Evolutionary conservation across 2,888 invertebrate genomes (phyloP), one percentile per base, ranked within the genome.

Genomic region (Serrognathus titanus): DNA sequence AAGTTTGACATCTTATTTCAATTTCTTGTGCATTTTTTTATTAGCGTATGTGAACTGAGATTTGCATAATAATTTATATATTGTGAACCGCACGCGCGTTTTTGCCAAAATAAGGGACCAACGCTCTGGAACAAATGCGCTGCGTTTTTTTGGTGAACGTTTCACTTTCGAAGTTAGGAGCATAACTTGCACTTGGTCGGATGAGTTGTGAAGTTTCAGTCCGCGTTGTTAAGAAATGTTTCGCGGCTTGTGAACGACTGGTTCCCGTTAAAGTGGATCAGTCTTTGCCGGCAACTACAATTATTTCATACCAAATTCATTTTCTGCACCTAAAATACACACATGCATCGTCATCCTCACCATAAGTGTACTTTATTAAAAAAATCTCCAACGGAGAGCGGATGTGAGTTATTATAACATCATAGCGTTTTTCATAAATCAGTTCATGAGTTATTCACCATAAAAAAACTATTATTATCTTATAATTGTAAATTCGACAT

Each of bases 401-500:
- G 58, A 58, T 54, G 50, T 36, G 51, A 35, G 49, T 57, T 53
- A 53, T 54, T 54, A 54, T 54, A 49, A 53, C 53, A 57, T 57
- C 53, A 46, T 49, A 54, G 48, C 48, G 43, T 11, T 16, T 43
- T 43, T 9, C 13, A 10, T 10, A 43, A 43, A 43, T 9, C 10
- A 43, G 12, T 43, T 43, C 20, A 43, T 43, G 43, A 43, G 43
- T 45, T 45, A 49, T 55, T 55, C 46, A 49, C 39, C 55, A 41
- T 48, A n/a, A 50, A 40, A 43, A 50, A 54, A 58, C 58, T 58
- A 53, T 58, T 58, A 58, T 53, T 53, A 49, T 54, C 40, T 57
- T 50, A 49, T 58, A 58, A 58, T 58, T 58, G 53, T 51, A 39
- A 51, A 51, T 51, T 58, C 53, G 50, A 54, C 58, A 58, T 58